A percentile compares a stretch with the other conserved stretches of the same genome.
phyloP scores from a whole-genome alignment of 2,797 vertebrate genomes.

The Tolypeutes matacus region DNA sequence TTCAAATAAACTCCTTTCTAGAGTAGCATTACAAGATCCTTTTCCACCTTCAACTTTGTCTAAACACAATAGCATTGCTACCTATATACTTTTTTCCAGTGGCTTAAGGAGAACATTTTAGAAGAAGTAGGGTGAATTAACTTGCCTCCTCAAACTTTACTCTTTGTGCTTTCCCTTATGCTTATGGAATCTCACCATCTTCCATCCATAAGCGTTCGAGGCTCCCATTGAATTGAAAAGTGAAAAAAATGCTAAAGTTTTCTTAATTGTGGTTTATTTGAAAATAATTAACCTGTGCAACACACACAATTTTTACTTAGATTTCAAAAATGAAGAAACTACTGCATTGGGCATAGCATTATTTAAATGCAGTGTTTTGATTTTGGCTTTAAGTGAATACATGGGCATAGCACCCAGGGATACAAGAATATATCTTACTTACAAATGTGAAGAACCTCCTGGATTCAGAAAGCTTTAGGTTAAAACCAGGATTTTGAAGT shows the following conservation, averaged over 20 bases:
- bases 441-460: too few species aligned
- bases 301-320: too few species aligned
- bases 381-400: too few species aligned
- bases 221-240: background rate
- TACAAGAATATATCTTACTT: too few species aligned
- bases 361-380: too few species aligned
- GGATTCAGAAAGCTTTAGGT: too few species aligned
- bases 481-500: too few species aligned
- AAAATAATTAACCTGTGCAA: background rate
- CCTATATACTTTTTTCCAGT: background rate
- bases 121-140: background rate
- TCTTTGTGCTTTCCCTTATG: background rate
- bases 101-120: background rate
- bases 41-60: background rate
- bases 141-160: background rate
- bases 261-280: background rate
- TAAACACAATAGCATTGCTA: background rate
- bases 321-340: too few species aligned
- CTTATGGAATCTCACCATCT: background rate
- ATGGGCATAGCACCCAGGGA: too few species aligned
- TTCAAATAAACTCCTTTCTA: background rate
- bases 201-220: background rate
- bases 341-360: too few species aligned
- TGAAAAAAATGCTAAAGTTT: background rate
- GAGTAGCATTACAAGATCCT: background rate